These are phyloP conservation scores for Athene cunicularia DNA, from an alignment of 2,113 vertebrate genomes.

Conservation along the genomic window DNA sequence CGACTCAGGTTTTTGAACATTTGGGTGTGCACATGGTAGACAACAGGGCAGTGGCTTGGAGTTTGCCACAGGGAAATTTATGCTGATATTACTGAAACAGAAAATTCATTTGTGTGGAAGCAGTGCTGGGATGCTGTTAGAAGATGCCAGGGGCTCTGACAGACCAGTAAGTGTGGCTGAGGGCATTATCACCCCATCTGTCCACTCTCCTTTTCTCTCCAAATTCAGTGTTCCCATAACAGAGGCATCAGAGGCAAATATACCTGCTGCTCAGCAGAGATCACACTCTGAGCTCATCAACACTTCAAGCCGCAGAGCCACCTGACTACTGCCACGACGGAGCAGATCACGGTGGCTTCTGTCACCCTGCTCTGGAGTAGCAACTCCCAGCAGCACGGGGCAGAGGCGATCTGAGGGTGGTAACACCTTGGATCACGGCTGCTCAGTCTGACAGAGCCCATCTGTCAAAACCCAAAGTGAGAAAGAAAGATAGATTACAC, in stretches of 20 bases:
- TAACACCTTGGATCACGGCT: background rate
- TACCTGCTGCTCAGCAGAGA: background rate
- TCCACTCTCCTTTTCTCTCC: background rate
- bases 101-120: background rate
- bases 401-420: background rate
- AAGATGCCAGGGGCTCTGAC: background rate
- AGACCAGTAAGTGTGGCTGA: background rate
- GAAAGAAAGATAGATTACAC: background rate
- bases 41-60: background rate
- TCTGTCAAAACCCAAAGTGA: slow-evolving; percentile 1
- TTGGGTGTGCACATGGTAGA: background rate
- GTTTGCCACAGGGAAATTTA: background rate
- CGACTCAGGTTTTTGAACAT: background rate
- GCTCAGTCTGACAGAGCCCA: slow-evolving; percentile 2
- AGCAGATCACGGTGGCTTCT: background rate
- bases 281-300: background rate
- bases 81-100: background rate
- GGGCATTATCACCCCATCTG: slow-evolving; percentile 31
- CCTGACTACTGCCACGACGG: accelerated
- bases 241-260: background rate
- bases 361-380: background rate
- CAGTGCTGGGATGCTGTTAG: background rate
- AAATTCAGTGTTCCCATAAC: background rate
- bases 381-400: background rate
- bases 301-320: background rate